Base-by-base conservation (phyloP, 2,797 vertebrate genomes). In the Miichthys miiuy region DNA sequence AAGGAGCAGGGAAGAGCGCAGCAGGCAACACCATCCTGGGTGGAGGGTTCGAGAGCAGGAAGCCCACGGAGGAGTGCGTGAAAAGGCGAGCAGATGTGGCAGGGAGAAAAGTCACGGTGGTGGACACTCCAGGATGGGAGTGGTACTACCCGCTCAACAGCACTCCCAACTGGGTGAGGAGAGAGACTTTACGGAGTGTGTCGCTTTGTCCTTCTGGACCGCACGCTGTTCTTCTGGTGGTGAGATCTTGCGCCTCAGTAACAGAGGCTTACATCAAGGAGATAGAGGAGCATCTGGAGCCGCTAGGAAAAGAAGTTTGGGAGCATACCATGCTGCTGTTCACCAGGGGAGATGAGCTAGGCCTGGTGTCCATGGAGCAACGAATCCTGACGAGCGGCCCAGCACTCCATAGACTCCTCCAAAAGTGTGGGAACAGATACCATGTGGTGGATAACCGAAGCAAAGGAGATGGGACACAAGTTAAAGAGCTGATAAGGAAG, bases 121-220 rank as follows among this genome's bases (percentile, higher is more conserved):
- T 96, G 80, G 94, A 96, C 89, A 95, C 95, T 6, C 95, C 95
- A 0, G 95, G 95, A 3, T 95, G 95, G 95, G 95, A 95, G 74
- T 95, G 95, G 95, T 95, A 95, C 89, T 95, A 95, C 86, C 91
- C 95, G 0, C 91, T 92, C 38, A 95, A 95, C 80, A 91, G 92
- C 70, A 95, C 94, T 16, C 92, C 95, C 0, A 89, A 88, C 44
- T 95, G 95, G 95, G 95, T 95, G 56, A 93, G 81, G 80, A 90
- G 91, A 18, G 95, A 95, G 54, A 95, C 93, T 2, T 75, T 90
- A 23, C 83, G n/a, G n/a, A 94, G 95, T 3, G 85, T 94, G 44
- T 85, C 92, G 1, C 88, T 95, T 2, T 96, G 94, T 57, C 92
- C 91, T 3, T 89, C 94, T 0, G 94, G 95, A 56, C 94, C 94